Conservation (phyloP, 1,140 invertebrate species). For the Thaumatotibia leucotreta region DNA sequence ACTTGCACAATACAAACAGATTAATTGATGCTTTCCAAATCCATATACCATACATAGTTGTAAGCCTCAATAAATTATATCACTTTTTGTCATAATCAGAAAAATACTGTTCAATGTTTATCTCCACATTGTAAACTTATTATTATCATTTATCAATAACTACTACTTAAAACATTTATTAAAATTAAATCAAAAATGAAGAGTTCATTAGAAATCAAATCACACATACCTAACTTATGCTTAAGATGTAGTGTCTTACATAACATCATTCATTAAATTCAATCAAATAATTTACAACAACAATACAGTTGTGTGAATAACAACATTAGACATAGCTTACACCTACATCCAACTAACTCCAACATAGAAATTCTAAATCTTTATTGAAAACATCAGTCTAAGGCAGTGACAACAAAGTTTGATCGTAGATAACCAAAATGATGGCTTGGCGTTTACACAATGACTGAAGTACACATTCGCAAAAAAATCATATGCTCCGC, state of each 20-base stretch:
- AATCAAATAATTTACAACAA: slow-evolving; percentile 70
- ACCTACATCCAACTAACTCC: slow-evolving; percentile 44
- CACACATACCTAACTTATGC: slow-evolving; percentile 45
- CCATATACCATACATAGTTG: slow-evolving; percentile 22
- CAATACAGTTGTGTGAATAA: slow-evolving; percentile 56
- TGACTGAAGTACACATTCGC: slow-evolving; percentile 2
- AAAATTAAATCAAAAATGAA: slow-evolving; percentile 49
- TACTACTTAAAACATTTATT: slow-evolving; percentile 35
- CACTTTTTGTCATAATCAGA: slow-evolving; percentile 41
- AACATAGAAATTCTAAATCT: slow-evolving; percentile 53
- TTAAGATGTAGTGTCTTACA: slow-evolving; percentile 47
- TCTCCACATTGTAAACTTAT: slow-evolving; percentile 43
- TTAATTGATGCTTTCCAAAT: slow-evolving; percentile 21
- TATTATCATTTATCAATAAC: slow-evolving; percentile 22
- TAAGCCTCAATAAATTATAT: slow-evolving; percentile 59
- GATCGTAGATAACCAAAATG: slow-evolving; percentile 34
- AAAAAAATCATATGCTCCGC: background rate
- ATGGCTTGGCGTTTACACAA: background rate
- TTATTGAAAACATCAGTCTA: slow-evolving; percentile 69
- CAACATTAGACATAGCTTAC: slow-evolving; percentile 54
- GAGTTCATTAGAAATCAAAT: slow-evolving; percentile 43
- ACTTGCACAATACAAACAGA: slow-evolving; percentile 17
- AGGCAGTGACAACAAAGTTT: slow-evolving; percentile 71
- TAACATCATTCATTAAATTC: slow-evolving; percentile 59
- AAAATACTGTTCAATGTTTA: slow-evolving; percentile 49